A percentile compares a stretch with the other conserved stretches of the same genome.
Conservation (phyloP, 2,113 vertebrate genomes). For the Sorex araneus region DNA sequence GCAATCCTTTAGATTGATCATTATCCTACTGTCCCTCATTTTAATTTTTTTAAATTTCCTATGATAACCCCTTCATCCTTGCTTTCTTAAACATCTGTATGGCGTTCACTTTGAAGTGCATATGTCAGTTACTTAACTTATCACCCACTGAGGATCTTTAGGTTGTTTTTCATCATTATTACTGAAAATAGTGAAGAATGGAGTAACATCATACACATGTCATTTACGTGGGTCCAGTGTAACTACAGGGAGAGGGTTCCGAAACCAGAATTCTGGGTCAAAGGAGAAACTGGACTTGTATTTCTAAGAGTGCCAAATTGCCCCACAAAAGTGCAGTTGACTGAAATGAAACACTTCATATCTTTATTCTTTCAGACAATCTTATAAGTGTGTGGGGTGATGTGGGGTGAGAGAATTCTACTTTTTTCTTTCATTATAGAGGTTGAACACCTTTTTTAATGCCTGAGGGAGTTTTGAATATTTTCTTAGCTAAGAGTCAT, state of each 20-base stretch:
- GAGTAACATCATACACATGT: neutral
- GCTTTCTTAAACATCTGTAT: conserved; percentile 8
- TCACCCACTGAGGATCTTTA: neutral
- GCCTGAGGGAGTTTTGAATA: neutral
- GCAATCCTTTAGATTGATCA: neutral
- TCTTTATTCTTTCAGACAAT: neutral
- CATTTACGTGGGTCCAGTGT: conserved; percentile 10
- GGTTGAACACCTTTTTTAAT: conserved; percentile 32
- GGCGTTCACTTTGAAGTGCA: neutral
- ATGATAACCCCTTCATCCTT: neutral
- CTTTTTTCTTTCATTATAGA: conserved; percentile 33
- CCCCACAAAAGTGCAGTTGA: neutral
- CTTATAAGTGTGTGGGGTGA: neutral
- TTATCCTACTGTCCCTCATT: neutral
- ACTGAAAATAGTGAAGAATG: neutral
- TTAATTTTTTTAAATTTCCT: conserved; percentile 44
- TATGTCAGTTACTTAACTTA: neutral
- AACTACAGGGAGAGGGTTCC: neutral
- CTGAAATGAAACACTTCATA: neutral
- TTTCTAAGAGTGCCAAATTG: neutral
- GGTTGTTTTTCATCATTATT: neutral
- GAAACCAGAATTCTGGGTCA: conserved; percentile 11
- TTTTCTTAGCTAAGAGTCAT: conserved; percentile 15
- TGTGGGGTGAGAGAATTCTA: no score
- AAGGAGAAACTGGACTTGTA: neutral